Base-by-base conservation (phyloP, 2,888 invertebrate genomes). In the Lottia gigantea region DNA sequence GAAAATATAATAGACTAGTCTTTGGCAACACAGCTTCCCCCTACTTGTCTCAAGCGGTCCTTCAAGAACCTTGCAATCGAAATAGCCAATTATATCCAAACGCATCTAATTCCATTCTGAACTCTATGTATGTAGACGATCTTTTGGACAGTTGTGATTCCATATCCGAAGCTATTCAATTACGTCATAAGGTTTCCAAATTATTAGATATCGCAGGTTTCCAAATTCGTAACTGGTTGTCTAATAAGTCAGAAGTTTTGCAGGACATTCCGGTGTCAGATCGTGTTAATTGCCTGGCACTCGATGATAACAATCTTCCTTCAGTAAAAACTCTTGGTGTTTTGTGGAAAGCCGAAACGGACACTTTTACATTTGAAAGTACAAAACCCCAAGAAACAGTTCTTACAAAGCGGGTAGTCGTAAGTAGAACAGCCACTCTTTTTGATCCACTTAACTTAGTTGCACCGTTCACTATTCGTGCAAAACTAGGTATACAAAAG, bases 301-400 rank as follows among this genome's bases (percentile, higher is more conserved):
- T 68, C 11, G 31, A 31, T 25, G 14, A 12, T 31, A 16, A 46
- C 47, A 25, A 6, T 19, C 46, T 66, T 11, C 46, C 62, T 16
- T 63, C 65, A 25, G 64, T 19, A 45, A 61, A 23, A 40, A 26
- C 55, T 46, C 26, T 23, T 15, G 68, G 64, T 25, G 64, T 68
- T 40, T 25, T 25, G 19, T 68, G 68, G 68, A 19, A 64, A 12
- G 68, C 63, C 16, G 62, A 16, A 14, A 46, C 40, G 11, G 68
- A 62, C 46, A 16, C 23, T 16, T 46, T 65, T 16, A 63, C 64
- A 14, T 65, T 31, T 26, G 16, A 68, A 16, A 16, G 0, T 19
- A 15, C 16, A 31, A n/a, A 26, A 31, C 23, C 23, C 26, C 26
- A 47, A 26, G 19, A 16, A 15, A 45, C 45, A 61, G 31, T 31